These are phyloP conservation scores for Sarcophaga peregrina DNA, from an alignment of 1,140 invertebrate species.

Conservation along the genomic window DNA sequence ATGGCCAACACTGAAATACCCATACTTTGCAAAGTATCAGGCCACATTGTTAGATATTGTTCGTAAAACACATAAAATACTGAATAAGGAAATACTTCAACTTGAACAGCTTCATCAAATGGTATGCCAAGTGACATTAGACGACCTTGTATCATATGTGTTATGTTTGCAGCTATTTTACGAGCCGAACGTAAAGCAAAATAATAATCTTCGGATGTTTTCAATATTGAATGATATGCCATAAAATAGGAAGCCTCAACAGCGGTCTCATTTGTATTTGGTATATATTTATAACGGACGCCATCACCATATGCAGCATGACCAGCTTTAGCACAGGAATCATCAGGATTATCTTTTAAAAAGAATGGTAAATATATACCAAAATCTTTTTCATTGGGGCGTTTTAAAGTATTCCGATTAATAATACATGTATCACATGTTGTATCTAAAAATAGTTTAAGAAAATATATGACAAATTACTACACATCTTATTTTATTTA, in stretches of 20 bases:
- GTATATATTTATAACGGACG: slow-evolving; percentile 72
- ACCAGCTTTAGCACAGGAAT: slow-evolving; percentile 85
- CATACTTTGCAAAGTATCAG: slow-evolving; percentile 88
- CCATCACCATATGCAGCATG: slow-evolving; percentile 83
- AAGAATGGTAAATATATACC: slow-evolving; percentile 87
- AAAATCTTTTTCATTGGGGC: slow-evolving; percentile 78
- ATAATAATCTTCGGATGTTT: slow-evolving; percentile 92
- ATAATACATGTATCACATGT: slow-evolving; percentile 55
- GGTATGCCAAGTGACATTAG: slow-evolving; percentile 67
- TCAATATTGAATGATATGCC: slow-evolving; percentile 95
- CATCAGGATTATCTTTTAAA: slow-evolving; percentile 88
- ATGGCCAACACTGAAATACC: slow-evolving; percentile 90
- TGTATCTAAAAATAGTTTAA: slow-evolving; percentile 53
- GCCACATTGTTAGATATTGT: slow-evolving; percentile 97
- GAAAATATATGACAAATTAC: not conserved
- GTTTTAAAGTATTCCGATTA: slow-evolving; percentile 53
- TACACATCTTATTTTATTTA: not conserved
- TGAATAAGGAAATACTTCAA: slow-evolving; percentile 96
- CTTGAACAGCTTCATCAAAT: slow-evolving; percentile 66
- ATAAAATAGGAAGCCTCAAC: slow-evolving; percentile 89
- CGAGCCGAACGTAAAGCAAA: slow-evolving; percentile 85
- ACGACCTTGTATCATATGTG: slow-evolving; percentile 77
- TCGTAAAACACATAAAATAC: slow-evolving; percentile 99
- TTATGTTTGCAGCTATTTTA: slow-evolving; percentile 84
- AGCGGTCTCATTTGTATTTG: slow-evolving; percentile 61